These are phyloP conservation scores for Protosalanx chinensis DNA, from an alignment of 2,797 vertebrate genomes.

Conservation along the genomic window DNA sequence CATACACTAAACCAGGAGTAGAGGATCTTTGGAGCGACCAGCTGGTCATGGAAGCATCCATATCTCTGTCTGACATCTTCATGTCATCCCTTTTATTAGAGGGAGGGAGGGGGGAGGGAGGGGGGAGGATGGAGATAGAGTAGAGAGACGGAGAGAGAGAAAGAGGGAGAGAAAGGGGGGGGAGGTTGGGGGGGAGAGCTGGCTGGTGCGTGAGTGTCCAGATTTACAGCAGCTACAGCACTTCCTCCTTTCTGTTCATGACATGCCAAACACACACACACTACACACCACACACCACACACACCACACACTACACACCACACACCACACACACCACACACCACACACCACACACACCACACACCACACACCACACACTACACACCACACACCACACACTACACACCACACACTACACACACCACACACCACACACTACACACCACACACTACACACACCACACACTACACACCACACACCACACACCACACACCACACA, in stretches of 20 bases:
- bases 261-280: constrained; percentile 3
- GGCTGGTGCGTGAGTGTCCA: not conserved
- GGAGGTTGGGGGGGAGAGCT: not conserved
- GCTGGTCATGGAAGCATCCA: constrained; percentile 7
- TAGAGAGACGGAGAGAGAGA: not conserved
- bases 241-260: not conserved
- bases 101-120: not conserved
- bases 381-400: no score
- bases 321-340: no score
- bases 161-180: not conserved
- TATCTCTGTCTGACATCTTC: constrained; percentile 26
- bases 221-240: constrained; percentile 1
- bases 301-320: constrained; percentile 7
- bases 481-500: no score
- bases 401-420: no score
- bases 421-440: no score
- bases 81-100: constrained; percentile 1
- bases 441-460: no score
- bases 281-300: not conserved
- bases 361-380: no score
- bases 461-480: no score
- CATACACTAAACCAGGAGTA: no score
- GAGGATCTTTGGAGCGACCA: not conserved
- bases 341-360: no score
- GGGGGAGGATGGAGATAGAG: not conserved